Evolutionary conservation across 2,797 vertebrate species (phyloP).

Genomic region (Botia kubotai): DNA sequence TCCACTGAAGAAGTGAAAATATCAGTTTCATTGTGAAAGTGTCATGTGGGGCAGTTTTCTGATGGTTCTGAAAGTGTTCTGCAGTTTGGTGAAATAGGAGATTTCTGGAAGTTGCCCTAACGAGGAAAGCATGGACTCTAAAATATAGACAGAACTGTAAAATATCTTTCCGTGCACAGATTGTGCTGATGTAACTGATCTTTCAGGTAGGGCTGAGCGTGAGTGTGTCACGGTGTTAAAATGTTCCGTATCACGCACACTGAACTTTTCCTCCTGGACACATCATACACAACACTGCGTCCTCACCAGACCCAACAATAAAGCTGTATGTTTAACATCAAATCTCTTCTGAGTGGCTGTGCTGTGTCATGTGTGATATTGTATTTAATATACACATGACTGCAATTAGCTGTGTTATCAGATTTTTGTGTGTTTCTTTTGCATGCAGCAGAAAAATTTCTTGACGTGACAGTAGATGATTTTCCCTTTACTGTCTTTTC

Average conservation of each 20-base stretch:
- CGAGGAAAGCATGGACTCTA: slow-evolving; percentile 26
- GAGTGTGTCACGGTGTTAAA: background rate
- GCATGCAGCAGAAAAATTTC: background rate
- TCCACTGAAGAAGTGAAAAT: slow-evolving; percentile 5
- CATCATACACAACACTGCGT: background rate
- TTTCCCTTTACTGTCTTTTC: no score
- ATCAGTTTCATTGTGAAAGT: slow-evolving; percentile 7
- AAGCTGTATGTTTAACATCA: background rate
- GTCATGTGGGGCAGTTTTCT: slow-evolving; percentile 13
- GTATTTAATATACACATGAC: background rate
- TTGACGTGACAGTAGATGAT: no score
- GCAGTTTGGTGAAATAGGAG: slow-evolving; percentile 34
- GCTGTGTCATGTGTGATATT: background rate
- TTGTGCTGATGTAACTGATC: slow-evolving; percentile 3
- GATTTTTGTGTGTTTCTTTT: background rate
- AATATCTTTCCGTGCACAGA: slow-evolving; percentile 22
- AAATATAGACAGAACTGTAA: background rate
- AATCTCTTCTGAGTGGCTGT: background rate
- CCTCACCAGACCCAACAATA: background rate
- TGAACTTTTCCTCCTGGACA: background rate
- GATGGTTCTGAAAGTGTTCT: slow-evolving; percentile 19
- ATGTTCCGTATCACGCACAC: background rate
- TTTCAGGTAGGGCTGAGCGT: background rate
- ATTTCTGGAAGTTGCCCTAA: slow-evolving; percentile 26
- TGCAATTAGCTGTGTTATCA: no score